Percentiles rank a stretch among this genome's conserved stretches.
phyloP scores from a whole-genome alignment of 2,888 invertebrate species.

The Drosophila putrida region DNA sequence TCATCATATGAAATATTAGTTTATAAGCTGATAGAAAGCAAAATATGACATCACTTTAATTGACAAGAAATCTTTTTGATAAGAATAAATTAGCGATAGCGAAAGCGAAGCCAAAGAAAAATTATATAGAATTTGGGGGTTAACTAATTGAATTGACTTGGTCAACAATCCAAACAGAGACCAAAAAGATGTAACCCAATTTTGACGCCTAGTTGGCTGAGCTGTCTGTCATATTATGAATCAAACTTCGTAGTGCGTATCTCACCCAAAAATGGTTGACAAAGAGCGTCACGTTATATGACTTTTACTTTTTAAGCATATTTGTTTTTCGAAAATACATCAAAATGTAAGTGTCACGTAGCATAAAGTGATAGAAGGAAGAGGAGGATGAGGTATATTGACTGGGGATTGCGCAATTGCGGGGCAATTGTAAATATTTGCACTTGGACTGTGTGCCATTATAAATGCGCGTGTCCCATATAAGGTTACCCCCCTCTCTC shows the following conservation, averaged over 20 bases:
- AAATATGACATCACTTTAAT: slow-evolving; percentile 49
- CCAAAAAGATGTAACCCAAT: slow-evolving; percentile 25
- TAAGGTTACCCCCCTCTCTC: slow-evolving; percentile 29
- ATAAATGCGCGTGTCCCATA: slow-evolving; percentile 52
- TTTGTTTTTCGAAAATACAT: slow-evolving; percentile 14
- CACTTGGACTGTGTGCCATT: slow-evolving; percentile 52
- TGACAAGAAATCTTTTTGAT: slow-evolving; percentile 44
- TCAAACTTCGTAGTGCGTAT: slow-evolving; percentile 9
- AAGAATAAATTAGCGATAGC: slow-evolving; percentile 26
- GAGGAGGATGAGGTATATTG: slow-evolving; percentile 17
- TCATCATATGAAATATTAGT: slow-evolving; percentile 26
- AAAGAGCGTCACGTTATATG: slow-evolving; percentile 68
- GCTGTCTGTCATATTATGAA: slow-evolving; percentile 29
- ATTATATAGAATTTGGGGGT: slow-evolving; percentile 3
- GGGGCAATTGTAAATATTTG: slow-evolving; percentile 64
- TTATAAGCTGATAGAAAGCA: background rate
- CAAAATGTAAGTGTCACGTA: slow-evolving; percentile 67
- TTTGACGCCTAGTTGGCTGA: slow-evolving; percentile 33
- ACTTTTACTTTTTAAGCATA: slow-evolving; percentile 72
- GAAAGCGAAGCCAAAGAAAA: background rate
- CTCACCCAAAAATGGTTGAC: slow-evolving; percentile 26
- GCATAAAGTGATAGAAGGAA: slow-evolving; percentile 29
- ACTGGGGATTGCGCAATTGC: slow-evolving; percentile 61
- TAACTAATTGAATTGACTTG: slow-evolving; percentile 24
- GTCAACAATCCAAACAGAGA: slow-evolving; percentile 12